Conservation (phyloP, 2,888 invertebrate genomes). For the Blastobasis lacticolella region DNA sequence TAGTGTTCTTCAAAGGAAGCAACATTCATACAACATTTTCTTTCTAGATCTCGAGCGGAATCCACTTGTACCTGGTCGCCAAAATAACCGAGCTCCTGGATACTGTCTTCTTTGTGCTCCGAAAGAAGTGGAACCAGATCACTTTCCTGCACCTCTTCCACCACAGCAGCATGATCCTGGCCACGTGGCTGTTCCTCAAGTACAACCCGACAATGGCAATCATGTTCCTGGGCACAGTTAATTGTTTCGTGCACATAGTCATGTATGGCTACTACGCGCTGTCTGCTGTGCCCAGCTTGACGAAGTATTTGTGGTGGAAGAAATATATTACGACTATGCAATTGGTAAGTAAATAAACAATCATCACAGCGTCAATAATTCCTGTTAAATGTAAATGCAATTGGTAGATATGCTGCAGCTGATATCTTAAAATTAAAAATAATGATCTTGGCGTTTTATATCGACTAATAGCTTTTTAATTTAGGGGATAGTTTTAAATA, state of each 20-base stretch:
- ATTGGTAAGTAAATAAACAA: constrained; percentile 60
- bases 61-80: constrained; percentile 79
- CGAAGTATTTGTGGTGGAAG: constrained; percentile 86
- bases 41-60: constrained; percentile 9
- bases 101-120: constrained; percentile 87
- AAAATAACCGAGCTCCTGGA: constrained; percentile 81
- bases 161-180: constrained; percentile 79
- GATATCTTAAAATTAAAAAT: too few species aligned
- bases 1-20: too few species aligned
- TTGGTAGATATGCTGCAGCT: too few species aligned
- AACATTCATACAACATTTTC: neutral
- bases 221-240: constrained; percentile 76
- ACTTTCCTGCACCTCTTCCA: constrained; percentile 90
- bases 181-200: constrained; percentile 79
- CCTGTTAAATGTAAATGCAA: too few species aligned
- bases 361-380: too few species aligned
- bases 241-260: constrained; percentile 80
- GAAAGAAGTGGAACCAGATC: constrained; percentile 82
- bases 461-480: too few species aligned
- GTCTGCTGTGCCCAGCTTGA: constrained; percentile 77
- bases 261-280: constrained; percentile 85
- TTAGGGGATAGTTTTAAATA: too few species aligned
- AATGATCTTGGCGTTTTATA: too few species aligned
- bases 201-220: constrained; percentile 81
- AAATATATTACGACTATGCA: constrained; percentile 83